Base-by-base conservation (phyloP, 2,888 invertebrate genomes). In the Hydraecia micacea region DNA sequence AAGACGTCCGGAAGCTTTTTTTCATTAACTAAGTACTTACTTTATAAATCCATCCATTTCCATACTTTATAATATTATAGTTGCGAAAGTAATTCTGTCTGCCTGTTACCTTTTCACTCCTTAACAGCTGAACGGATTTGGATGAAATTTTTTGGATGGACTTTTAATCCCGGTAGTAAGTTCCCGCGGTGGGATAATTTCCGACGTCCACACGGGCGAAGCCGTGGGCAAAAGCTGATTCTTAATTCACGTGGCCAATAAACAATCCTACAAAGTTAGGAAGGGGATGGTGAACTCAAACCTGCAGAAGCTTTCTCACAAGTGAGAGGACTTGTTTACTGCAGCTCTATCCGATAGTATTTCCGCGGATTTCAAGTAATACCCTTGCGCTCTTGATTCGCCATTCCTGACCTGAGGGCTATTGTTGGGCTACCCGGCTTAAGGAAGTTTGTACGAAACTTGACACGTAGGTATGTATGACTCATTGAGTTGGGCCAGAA, bases 1-100 rank as follows among this genome's bases (percentile, higher is more conserved):
- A 46, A 75, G 15, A 36, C 15, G 55, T 65, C 11, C 55, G 25
- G 21, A 65, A 46, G 52, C 32, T n/a, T 65, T 65, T 73, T 63
- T 63, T 25, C 18, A 28, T 42, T 67, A 49, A 28, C 2, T 65
- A n/a, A n/a, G n/a, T n/a, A 49, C 42, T 9, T 15, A 49, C 9
- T 36, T 21, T 15, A 25, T 13, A 11, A 39, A 70, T 70, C 70
- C 6, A 60, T n/a, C 5, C 58, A 28, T 60, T 13, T 28, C 13
- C 58, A 60, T n/a, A 60, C 1, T 60, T 6, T 6, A 6, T 13
- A 60, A 60, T 28, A 58, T 58, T 4, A 58, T n/a, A 58, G 13
- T 58, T n/a, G 58, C n/a, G 58, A 58, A 58, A n/a, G 58, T 58
- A n/a, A n/a, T 11, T 58, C 1, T 58, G 60, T 28, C 58, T 13